Conservation (phyloP, 1,140 invertebrate species). For the Caenorhabditis inopinata region DNA sequence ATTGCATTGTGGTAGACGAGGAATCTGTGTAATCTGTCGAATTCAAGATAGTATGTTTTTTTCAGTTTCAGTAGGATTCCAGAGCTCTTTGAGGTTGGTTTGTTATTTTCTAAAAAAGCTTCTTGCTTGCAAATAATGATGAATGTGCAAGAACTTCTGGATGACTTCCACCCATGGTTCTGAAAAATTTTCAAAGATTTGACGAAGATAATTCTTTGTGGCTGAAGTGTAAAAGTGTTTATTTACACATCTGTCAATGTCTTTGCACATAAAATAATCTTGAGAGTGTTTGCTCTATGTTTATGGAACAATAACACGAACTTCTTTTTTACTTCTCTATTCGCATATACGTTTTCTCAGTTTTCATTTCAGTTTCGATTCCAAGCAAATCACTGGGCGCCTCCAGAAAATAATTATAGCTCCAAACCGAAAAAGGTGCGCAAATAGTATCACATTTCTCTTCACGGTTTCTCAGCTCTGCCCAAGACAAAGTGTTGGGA, state of each 20-base stretch:
- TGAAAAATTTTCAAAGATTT: too few species aligned
- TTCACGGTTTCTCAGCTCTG: background rate
- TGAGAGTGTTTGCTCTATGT: background rate
- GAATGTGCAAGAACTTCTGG: too few species aligned
- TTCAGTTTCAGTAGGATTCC: too few species aligned
- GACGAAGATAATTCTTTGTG: too few species aligned
- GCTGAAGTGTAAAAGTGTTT: background rate
- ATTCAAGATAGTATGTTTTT: too few species aligned
- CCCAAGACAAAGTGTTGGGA: background rate
- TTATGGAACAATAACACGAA: conserved; percentile 17
- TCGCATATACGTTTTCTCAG: background rate
- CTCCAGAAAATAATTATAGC: background rate
- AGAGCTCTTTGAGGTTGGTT: too few species aligned
- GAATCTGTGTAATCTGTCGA: too few species aligned
- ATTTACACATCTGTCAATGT: background rate
- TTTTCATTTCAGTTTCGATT: background rate
- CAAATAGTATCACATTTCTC: conserved; percentile 20
- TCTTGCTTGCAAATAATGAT: too few species aligned
- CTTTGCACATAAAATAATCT: background rate
- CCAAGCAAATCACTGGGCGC: too few species aligned
- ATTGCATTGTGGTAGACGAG: too few species aligned
- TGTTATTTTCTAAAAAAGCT: too few species aligned
- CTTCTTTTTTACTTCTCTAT: background rate
- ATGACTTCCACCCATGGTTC: too few species aligned
- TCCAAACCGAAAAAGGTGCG: background rate